phyloP scores from a whole-genome alignment of 92 coral and sea anemone genomes.

The Muricea muricata region DNA sequence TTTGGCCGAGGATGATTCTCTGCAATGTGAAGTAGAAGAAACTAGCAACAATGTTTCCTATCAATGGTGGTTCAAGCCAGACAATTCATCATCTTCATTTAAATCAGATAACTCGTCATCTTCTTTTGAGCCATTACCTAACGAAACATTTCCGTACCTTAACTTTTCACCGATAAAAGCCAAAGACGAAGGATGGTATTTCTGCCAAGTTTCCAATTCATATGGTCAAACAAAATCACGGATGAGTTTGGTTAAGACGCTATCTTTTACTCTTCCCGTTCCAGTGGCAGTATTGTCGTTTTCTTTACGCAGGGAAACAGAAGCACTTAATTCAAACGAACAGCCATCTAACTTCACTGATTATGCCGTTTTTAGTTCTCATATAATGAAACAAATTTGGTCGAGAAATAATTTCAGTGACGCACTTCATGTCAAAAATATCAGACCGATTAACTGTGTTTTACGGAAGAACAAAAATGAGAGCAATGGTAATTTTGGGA shows the following conservation, averaged over 20 bases:
- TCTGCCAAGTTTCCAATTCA: slow-evolving; percentile 70
- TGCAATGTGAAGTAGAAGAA: slow-evolving; percentile 62
- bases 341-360: neutral
- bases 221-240: slow-evolving; percentile 69
- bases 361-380: neutral
- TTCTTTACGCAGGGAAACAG: neutral
- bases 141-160: slow-evolving; percentile 56
- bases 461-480: slow-evolving; percentile 31
- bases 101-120: too few species aligned
- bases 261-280: slow-evolving; percentile 62
- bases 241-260: slow-evolving; percentile 55
- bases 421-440: neutral
- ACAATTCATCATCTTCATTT: too few species aligned
- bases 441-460: slow-evolving; percentile 28
- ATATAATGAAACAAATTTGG: neutral
- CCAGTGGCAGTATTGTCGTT: slow-evolving; percentile 49
- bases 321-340: neutral
- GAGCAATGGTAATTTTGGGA: slow-evolving; percentile 15
- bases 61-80: slow-evolving; percentile 73
- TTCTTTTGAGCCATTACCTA: slow-evolving; percentile 25
- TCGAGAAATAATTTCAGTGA: neutral
- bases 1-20: slow-evolving; percentile 38
- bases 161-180: slow-evolving; percentile 27
- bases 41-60: slow-evolving; percentile 42
- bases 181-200: slow-evolving; percentile 67